These are phyloP conservation scores for Erebia epiphron DNA, from an alignment of 2,888 invertebrate species.

Conservation along the genomic window DNA sequence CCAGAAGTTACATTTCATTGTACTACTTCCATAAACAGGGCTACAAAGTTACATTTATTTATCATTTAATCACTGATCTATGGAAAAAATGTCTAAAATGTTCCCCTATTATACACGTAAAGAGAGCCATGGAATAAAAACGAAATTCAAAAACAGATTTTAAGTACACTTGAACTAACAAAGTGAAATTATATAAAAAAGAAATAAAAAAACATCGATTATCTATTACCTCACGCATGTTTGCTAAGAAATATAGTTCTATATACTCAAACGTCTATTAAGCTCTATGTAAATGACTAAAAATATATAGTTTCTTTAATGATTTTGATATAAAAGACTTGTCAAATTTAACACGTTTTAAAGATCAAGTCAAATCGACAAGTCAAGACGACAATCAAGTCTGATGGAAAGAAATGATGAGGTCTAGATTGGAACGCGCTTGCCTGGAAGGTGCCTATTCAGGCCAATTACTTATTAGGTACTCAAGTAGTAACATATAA, in stretches of 20 bases:
- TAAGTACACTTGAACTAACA: slow-evolving; percentile 60
- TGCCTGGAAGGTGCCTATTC: too few species aligned
- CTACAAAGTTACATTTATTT: slow-evolving; percentile 11
- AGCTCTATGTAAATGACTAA: slow-evolving; percentile 2
- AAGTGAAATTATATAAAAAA: slow-evolving; percentile 43
- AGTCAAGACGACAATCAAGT: too few species aligned
- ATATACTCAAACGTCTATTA: background rate
- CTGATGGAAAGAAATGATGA: too few species aligned
- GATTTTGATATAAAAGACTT: too few species aligned
- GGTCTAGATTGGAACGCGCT: too few species aligned
- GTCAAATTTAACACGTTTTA: too few species aligned
- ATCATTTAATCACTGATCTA: slow-evolving; percentile 4
- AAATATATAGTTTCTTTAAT: too few species aligned
- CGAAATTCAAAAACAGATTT: slow-evolving; percentile 49
- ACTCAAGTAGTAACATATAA: too few species aligned
- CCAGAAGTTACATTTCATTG: slow-evolving; percentile 46
- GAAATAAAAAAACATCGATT: slow-evolving; percentile 42
- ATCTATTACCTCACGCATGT: slow-evolving; percentile 22
- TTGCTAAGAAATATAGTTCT: slow-evolving; percentile 1
- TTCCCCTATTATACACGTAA: slow-evolving; percentile 38
- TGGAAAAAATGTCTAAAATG: slow-evolving; percentile 21
- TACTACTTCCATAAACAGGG: slow-evolving; percentile 13
- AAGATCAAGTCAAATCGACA: too few species aligned
- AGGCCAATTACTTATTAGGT: background rate
- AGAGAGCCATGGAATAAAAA: slow-evolving; percentile 57